These are phyloP conservation scores for Stenichneumon culpator DNA, from an alignment of 2,888 invertebrate genomes.

Conservation along the genomic window DNA sequence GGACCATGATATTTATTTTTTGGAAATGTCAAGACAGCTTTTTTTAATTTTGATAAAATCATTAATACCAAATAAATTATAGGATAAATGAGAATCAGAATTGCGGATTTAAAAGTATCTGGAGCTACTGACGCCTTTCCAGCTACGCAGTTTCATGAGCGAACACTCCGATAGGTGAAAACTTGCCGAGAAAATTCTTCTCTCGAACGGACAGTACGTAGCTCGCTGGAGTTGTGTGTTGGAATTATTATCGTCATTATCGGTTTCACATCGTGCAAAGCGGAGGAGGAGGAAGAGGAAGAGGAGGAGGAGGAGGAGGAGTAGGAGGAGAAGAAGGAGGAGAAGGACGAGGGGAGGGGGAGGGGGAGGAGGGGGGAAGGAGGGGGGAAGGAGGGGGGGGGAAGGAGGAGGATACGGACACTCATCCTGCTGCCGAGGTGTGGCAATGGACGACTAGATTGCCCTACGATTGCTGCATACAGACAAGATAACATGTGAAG, in stretches of 20 bases:
- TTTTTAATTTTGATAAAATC: background rate
- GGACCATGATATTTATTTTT: background rate
- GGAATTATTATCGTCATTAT: slow-evolving; percentile 63
- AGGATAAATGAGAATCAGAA: background rate
- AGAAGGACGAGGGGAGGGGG: slow-evolving; percentile 20
- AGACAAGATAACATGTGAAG: slow-evolving; percentile 1
- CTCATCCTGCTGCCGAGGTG: slow-evolving; percentile 55
- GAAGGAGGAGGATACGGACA: slow-evolving; percentile 41
- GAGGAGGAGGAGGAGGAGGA: slow-evolving; percentile 33
- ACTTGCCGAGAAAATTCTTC: slow-evolving; percentile 42
- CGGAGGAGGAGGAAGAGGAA: slow-evolving; percentile 33
- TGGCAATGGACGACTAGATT: slow-evolving; percentile 51
- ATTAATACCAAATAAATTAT: background rate
- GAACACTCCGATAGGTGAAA: slow-evolving; percentile 53
- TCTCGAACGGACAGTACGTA: slow-evolving; percentile 30
- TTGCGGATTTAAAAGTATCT: too few relatives aligned
- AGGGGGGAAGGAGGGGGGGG: slow-evolving; percentile 23
- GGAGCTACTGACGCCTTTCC: background rate
- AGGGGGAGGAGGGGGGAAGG: slow-evolving; percentile 27
- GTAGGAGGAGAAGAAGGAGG: slow-evolving; percentile 28
- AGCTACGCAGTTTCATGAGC: slow-evolving; percentile 51
- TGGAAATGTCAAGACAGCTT: background rate
- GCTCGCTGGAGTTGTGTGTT: slow-evolving; percentile 41
- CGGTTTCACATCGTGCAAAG: slow-evolving; percentile 56
- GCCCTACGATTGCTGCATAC: slow-evolving; percentile 51